Evolutionary conservation across 2,113 vertebrate genomes (phyloP).

Genomic region (Hippocampus mohnikei): DNA sequence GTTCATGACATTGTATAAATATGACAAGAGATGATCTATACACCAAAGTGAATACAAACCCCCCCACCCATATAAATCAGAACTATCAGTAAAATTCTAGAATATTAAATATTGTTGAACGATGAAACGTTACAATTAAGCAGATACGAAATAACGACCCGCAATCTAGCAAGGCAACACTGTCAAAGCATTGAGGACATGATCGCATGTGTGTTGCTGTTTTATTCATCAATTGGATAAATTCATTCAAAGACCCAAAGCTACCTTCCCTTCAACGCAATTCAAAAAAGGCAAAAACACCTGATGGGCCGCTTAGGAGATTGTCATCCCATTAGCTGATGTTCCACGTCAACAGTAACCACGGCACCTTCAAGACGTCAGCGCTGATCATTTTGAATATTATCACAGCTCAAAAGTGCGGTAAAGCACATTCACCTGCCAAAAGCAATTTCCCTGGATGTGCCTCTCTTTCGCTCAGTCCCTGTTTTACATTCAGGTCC

Average conservation of each 20-base stretch:
- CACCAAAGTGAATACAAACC: too few relatives aligned
- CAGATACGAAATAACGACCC: too few relatives aligned
- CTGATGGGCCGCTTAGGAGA: background rate
- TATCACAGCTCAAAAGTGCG: slow-evolving; percentile 16
- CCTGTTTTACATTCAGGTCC: background rate
- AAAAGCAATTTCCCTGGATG: slow-evolving; percentile 15
- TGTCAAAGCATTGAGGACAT: too few relatives aligned
- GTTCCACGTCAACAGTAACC: slow-evolving; percentile 3
- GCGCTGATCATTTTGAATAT: slow-evolving; percentile 4
- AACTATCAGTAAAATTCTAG: too few relatives aligned
- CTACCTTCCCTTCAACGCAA: background rate
- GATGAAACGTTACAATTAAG: too few relatives aligned
- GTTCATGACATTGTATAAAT: background rate
- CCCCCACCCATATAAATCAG: too few relatives aligned
- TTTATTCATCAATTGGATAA: too few relatives aligned
- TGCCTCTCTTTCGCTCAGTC: background rate
- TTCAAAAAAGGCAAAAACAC: slow-evolving; percentile 7
- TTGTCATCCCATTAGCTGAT: slow-evolving; percentile 16
- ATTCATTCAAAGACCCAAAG: too few relatives aligned
- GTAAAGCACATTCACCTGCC: slow-evolving; percentile 10
- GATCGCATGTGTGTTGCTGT: too few relatives aligned
- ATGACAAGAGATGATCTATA: background rate
- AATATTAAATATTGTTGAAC: too few relatives aligned
- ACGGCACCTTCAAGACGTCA: background rate
- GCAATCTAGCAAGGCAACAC: too few relatives aligned